phyloP scores from a whole-genome alignment of 2,797 vertebrate species.

The Crax fasciolata region DNA sequence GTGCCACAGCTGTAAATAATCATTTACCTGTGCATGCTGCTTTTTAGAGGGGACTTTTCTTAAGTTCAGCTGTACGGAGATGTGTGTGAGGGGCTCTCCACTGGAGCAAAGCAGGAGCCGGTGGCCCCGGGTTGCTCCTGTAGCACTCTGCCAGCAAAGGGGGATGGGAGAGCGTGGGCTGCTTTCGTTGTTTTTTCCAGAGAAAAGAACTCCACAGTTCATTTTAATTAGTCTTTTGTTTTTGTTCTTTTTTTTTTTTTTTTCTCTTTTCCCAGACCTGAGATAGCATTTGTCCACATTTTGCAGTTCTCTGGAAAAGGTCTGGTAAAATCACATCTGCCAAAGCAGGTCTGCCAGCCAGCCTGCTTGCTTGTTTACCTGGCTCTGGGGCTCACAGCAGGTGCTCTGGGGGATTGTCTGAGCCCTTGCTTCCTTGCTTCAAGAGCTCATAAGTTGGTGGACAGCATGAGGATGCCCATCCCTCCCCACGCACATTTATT shows the following conservation, averaged over 20 bases:
- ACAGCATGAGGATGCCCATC: neutral
- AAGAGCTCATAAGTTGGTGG: neutral
- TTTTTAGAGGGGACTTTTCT: neutral
- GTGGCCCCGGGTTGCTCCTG: neutral
- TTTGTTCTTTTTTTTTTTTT: neutral
- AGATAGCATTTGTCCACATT: neutral
- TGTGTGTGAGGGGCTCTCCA: neutral
- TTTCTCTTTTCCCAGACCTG: conserved; percentile 18
- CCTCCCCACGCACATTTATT: accelerated
- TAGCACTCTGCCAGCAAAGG: neutral
- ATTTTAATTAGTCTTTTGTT: conserved; percentile 30
- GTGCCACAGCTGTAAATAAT: conserved; percentile 60
- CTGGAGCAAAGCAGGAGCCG: neutral
- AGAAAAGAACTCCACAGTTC: conserved; percentile 17
- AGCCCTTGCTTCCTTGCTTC: neutral
- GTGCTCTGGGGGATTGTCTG: neutral
- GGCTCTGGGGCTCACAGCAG: neutral
- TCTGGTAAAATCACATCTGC: neutral
- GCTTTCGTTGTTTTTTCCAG: conserved; percentile 54
- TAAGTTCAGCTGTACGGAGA: neutral
- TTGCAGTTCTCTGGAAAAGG: conserved; percentile 31
- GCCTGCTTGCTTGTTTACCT: neutral
- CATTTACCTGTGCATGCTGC: conserved; percentile 46
- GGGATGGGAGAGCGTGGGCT: conserved; percentile 55
- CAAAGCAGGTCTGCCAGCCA: neutral